phyloP scores from a whole-genome alignment of 2,888 invertebrate species.

The Cremastobaeus sp. region DNA sequence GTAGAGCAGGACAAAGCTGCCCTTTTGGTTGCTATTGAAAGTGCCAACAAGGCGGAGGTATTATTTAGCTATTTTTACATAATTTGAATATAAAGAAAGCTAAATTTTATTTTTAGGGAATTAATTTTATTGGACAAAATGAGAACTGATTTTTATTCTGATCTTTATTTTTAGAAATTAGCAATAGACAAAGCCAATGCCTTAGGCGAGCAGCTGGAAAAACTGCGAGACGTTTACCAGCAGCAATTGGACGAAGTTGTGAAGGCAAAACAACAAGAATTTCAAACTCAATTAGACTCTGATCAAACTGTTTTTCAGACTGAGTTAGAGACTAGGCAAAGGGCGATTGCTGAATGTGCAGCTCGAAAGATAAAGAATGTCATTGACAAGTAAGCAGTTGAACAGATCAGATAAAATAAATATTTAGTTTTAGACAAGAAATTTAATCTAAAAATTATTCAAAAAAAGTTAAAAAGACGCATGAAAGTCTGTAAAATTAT shows the following conservation, averaged over 20 bases:
- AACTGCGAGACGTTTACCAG: conserved; percentile 87
- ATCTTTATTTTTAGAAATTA: conserved; percentile 73
- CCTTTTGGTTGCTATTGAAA: conserved; percentile 80
- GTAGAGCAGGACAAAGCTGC: conserved; percentile 81
- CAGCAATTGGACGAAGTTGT: conserved; percentile 89
- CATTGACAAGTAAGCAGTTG: conserved; percentile 82
- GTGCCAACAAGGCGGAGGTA: conserved; percentile 79
- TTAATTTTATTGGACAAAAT: not conserved
- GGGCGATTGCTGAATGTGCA: conserved; percentile 84
- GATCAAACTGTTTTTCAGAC: conserved; percentile 83
- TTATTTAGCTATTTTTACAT: not conserved
- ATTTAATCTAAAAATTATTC: too few relatives aligned
- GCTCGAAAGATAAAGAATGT: conserved; percentile 86
- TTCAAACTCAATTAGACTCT: conserved; percentile 85
- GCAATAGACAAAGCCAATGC: conserved; percentile 75
- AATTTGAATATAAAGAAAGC: not conserved
- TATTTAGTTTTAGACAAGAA: not conserved
- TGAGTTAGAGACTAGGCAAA: conserved; percentile 83
- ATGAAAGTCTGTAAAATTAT: too few relatives aligned
- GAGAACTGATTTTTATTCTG: not conserved
- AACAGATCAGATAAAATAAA: conserved; percentile 1
- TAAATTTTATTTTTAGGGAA: not conserved
- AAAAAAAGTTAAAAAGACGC: too few relatives aligned
- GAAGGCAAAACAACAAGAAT: conserved; percentile 86
- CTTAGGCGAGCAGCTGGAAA: conserved; percentile 80